Percentiles rank a stretch among this genome's conserved stretches.
Evolutionary conservation across 2,113 vertebrate species (phyloP).

Genomic region (Actenoides hombroni): DNA sequence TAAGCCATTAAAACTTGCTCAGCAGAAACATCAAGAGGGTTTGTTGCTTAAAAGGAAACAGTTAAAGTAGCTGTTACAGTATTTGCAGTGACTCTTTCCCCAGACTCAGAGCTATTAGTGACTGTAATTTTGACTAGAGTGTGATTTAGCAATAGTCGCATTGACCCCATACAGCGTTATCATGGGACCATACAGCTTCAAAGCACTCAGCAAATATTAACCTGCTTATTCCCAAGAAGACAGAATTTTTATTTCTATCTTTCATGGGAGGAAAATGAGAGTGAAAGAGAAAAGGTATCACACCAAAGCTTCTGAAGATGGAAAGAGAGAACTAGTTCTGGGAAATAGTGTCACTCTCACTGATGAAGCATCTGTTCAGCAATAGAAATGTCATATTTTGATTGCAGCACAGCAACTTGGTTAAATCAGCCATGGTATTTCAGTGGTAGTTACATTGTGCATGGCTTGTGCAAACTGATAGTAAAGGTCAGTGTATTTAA

Average conservation of each 20-base stretch:
- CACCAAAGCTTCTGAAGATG: not conserved
- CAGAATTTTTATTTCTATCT: not conserved
- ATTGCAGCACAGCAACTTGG: constrained; percentile 45
- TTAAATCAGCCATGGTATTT: constrained; percentile 16
- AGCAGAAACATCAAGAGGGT: constrained; percentile 38
- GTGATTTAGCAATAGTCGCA: constrained; percentile 67
- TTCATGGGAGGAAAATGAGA: not conserved
- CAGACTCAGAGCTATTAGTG: constrained; percentile 58
- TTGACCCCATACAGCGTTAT: constrained; percentile 15
- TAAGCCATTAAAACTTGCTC: constrained; percentile 27
- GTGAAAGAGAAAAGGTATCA: not conserved
- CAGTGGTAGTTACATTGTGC: not conserved
- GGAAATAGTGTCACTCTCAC: fast-evolving
- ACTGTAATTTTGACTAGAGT: constrained; percentile 59
- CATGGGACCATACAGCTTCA: constrained; percentile 46
- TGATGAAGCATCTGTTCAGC: not conserved
- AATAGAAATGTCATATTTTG: constrained; percentile 23
- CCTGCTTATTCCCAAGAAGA: constrained; percentile 13
- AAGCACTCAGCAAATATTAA: constrained; percentile 63
- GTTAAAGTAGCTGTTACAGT: constrained; percentile 55
- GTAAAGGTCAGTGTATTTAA: constrained; percentile 60
- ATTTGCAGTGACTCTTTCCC: constrained; percentile 65
- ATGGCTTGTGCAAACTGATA: constrained; percentile 18
- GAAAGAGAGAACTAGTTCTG: not conserved
- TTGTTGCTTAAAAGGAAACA: constrained; percentile 60